Conservation (phyloP, 2,797 vertebrate species). For the Chelidonichthys spinosus region DNA sequence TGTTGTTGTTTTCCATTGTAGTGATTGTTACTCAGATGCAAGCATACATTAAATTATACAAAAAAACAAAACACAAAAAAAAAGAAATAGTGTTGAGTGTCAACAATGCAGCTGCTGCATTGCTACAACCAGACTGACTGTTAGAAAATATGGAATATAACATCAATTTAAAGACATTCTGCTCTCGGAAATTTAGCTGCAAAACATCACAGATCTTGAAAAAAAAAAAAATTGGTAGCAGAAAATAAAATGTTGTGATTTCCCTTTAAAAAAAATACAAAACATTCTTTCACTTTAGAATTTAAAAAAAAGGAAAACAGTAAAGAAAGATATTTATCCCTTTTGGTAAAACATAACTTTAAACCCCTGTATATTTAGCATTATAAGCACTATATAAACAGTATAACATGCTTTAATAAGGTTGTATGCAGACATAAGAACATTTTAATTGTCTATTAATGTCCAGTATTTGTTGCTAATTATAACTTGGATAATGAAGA, state of each 20-base stretch:
- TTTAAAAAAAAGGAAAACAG: neutral
- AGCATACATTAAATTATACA: slow-evolving; percentile 7
- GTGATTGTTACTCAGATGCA: slow-evolving; percentile 61
- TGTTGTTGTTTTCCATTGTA: slow-evolving; percentile 18
- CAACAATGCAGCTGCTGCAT: slow-evolving; percentile 6
- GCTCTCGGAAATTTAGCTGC: slow-evolving; percentile 20
- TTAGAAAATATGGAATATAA: slow-evolving; percentile 16
- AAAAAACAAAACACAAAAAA: slow-evolving; percentile 19
- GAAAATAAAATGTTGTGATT: slow-evolving; percentile 2
- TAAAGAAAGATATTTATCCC: neutral
- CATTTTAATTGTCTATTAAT: neutral
- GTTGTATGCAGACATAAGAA: neutral
- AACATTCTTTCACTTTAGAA: neutral
- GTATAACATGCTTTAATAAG: neutral
- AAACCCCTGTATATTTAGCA: neutral
- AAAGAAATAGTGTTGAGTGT: neutral
- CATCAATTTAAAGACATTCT: slow-evolving; percentile 24
- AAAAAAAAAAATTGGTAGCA: slow-evolving; percentile 8
- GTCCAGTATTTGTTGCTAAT: neutral
- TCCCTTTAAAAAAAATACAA: neutral
- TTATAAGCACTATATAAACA: neutral
- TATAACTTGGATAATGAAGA: neutral
- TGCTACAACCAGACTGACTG: neutral
- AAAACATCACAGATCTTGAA: slow-evolving; percentile 4
- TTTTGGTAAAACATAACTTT: neutral